Percentiles rank a stretch among this genome's conserved stretches.
Conservation (phyloP, 2,888 invertebrate species). For the Amitus sp. region DNA sequence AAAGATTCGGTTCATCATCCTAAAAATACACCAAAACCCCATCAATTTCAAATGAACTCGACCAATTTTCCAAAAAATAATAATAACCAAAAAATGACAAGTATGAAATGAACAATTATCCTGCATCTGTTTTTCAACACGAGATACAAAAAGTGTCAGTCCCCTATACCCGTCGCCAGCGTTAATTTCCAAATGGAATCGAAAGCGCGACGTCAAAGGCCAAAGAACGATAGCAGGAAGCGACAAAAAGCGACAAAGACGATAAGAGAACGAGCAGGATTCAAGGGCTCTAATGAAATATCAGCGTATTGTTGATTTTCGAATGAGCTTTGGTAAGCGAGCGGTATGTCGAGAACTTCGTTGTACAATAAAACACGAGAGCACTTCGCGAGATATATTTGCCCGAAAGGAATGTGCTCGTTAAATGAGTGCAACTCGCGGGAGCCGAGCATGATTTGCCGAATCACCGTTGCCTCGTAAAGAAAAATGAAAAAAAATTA, state of each 20-base stretch:
- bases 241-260: background rate
- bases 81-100: too few species aligned
- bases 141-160: too few species aligned
- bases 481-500: background rate
- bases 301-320: constrained; percentile 15
- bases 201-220: too few species aligned
- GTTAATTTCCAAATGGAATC: too few species aligned
- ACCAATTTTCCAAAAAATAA: too few species aligned
- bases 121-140: too few species aligned
- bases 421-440: background rate
- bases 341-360: constrained; percentile 10
- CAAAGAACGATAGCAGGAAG: too few species aligned
- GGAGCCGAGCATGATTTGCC: constrained; percentile 1
- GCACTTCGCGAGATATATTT: constrained; percentile 12
- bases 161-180: too few species aligned
- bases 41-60: too few species aligned
- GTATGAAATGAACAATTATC: too few species aligned
- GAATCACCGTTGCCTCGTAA: constrained; percentile 1
- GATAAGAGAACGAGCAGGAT: background rate
- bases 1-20: too few species aligned
- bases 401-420: constrained; percentile 22
- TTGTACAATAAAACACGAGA: constrained; percentile 12
- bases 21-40: too few species aligned
- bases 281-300: constrained; percentile 22
- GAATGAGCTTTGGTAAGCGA: constrained; percentile 5